These are phyloP conservation scores for Halocaridina rubra DNA, from an alignment of 2,888 invertebrate genomes.

Conservation along the genomic window DNA sequence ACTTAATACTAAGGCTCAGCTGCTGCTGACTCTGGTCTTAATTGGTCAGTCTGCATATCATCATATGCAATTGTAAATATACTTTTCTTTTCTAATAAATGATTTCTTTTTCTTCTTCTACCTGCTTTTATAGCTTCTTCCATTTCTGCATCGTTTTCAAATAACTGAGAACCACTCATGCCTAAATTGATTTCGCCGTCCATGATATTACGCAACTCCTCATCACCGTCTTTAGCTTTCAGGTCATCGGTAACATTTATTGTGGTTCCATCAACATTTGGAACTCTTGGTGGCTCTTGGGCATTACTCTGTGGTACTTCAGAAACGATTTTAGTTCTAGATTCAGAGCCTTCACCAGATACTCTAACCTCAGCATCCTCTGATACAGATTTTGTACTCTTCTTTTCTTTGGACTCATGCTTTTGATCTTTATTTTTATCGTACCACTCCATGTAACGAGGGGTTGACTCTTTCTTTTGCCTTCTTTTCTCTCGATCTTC, in stretches of 20 bases:
- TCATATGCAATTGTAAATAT: conserved; percentile 93
- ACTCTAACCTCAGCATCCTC: neutral
- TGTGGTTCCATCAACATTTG: neutral
- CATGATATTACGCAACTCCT: conserved; percentile 43
- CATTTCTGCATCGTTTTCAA: conserved; percentile 41
- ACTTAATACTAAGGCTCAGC: conserved; percentile 36
- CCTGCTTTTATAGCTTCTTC: conserved; percentile 49
- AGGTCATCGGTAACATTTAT: conserved; percentile 12
- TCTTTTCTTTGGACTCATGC: neutral
- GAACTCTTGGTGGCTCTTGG: neutral
- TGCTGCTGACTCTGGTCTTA: conserved; percentile 69
- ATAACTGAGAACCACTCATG: conserved; percentile 29
- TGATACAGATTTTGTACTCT: neutral
- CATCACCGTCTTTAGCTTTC: conserved; percentile 28
- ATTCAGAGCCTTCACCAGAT: conserved; percentile 35
- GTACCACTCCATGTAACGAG: conserved; percentile 52
- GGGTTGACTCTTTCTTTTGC: neutral
- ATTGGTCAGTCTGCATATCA: conserved; percentile 86
- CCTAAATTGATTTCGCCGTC: conserved; percentile 52
- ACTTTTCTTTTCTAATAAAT: conserved; percentile 84
- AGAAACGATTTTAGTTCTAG: neutral
- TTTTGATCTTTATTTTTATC: conserved; percentile 13
- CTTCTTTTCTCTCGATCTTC: conserved; percentile 11
- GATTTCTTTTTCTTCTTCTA: conserved; percentile 68
- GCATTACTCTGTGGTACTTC: neutral